A percentile compares a stretch with the other conserved stretches of the same genome.
phyloP scores from a whole-genome alignment of 2,797 vertebrate species.

The Ibycter americanus region DNA sequence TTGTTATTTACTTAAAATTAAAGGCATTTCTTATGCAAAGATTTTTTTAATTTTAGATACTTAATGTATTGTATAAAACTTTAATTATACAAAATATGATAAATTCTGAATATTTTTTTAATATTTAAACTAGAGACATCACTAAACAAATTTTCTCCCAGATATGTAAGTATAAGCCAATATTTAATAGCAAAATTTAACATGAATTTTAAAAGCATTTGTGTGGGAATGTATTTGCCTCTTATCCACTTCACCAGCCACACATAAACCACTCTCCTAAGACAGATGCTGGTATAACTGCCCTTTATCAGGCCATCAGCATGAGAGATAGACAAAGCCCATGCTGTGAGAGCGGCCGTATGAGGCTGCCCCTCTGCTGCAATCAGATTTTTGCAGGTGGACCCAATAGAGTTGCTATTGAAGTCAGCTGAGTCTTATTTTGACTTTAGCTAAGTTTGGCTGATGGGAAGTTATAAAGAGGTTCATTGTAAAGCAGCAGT shows the following conservation, averaged over 20 bases:
- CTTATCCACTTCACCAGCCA: not conserved
- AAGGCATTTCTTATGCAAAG: not conserved
- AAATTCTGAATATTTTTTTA: not conserved
- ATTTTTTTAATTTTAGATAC: not conserved
- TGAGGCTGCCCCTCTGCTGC: not conserved
- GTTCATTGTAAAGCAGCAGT: not conserved
- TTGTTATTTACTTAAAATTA: not conserved
- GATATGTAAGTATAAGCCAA: not conserved
- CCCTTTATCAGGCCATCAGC: not conserved
- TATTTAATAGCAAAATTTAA: not conserved
- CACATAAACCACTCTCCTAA: not conserved
- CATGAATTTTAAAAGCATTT: not conserved
- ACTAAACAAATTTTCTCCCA: not conserved
- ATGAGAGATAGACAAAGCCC: not conserved
- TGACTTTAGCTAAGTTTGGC: not conserved
- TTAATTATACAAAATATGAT: not conserved
- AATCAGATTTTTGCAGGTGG: not conserved
- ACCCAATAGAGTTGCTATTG: not conserved
- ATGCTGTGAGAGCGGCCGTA: not conserved
- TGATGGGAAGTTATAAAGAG: not conserved
- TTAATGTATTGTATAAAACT: not conserved
- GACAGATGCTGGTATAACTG: not conserved
- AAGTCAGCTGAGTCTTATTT: not conserved
- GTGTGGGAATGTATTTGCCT: not conserved
- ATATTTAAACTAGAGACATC: not conserved